Base-by-base conservation (phyloP, 2,797 vertebrate species). In the Acrossocheilus wenchowensis region DNA sequence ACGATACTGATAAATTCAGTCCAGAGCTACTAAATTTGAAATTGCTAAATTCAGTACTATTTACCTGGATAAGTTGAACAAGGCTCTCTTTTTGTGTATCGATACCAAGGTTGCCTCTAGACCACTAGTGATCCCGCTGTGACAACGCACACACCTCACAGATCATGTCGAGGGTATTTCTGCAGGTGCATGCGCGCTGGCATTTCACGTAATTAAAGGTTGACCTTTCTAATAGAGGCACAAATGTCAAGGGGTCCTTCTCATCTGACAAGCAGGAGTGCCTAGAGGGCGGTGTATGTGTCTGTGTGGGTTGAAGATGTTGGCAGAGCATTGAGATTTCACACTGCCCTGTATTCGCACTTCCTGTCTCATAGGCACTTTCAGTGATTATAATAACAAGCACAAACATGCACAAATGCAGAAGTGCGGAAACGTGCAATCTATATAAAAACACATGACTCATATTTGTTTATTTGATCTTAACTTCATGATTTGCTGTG, bases 131-230 rank as follows among this genome's bases (percentile, higher is more conserved):
- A n/a, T 60, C 26, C 23, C 7, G 12, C 54, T 72, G 23, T 5
- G 36, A 39, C 39, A 14, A 48, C 43, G 34, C 45, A 69, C 64
- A 84, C 14, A 45, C 73, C 43, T 62, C 43, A 83, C 84, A 88
- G 82, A 80, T 81, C 62, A 87, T 41, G 69, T 52, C 39, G 8
- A 48, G 54, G 48, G 41, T 74, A 57, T 71, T 92, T 94, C 90
- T 92, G 92, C 93, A 95, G 93, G 94, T 95, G 93, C 91, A 84
- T 90, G 90, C 90, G 93, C 91, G 88, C 91, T 95, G 94, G 94
- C 95, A 95, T 96, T 96, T 96, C 88, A 93, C 93, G 93, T 95
- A 93, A 96, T 96, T 95, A 95, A 94, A 94, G 92, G 89, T 74
- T 95, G 95, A 96, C 95, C 95, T 96, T 95, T 95, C 90, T 93